These are phyloP conservation scores for Cylas formicarius DNA, from an alignment of 1,140 invertebrate genomes.

Conservation along the genomic window DNA sequence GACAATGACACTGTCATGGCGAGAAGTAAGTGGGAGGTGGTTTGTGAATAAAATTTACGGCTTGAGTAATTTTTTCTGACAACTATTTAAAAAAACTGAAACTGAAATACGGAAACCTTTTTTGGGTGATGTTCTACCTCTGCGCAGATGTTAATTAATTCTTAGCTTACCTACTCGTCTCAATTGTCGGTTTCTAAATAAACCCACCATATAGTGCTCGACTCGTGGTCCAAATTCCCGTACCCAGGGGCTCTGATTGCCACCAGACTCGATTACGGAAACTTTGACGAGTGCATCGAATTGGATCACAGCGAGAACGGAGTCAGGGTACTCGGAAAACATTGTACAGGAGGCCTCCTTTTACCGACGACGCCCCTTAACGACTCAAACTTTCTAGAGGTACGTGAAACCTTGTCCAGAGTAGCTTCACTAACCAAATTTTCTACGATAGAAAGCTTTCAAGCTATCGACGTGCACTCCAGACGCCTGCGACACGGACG, in stretches of 20 bases:
- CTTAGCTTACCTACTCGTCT: too few species aligned
- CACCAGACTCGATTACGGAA: slow-evolving; percentile 15
- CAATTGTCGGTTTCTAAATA: too few species aligned
- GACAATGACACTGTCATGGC: too few species aligned
- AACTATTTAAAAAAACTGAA: too few species aligned
- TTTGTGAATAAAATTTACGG: too few species aligned
- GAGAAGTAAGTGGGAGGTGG: too few species aligned
- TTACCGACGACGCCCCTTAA: slow-evolving; percentile 3
- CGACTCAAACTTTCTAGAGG: not conserved
- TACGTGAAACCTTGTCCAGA: slow-evolving; percentile 2
- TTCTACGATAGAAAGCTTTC: slow-evolving; percentile 7
- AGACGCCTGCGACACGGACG: slow-evolving; percentile 11
- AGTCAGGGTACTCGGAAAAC: slow-evolving; percentile 17
- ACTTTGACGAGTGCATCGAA: slow-evolving; percentile 25
- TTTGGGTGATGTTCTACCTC: too few species aligned
- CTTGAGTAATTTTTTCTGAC: too few species aligned
- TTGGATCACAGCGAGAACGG: slow-evolving; percentile 2
- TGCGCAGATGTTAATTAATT: too few species aligned
- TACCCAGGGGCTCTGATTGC: slow-evolving; percentile 15
- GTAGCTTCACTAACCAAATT: not conserved
- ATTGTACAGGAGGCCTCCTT: slow-evolving; percentile 10
- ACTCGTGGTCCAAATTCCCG: slow-evolving; percentile 24
- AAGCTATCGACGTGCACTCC: slow-evolving; percentile 15
- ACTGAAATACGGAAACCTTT: too few species aligned
- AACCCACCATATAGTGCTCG: slow-evolving; percentile 18